Evolutionary conservation across 1,140 invertebrate species (phyloP).

Genomic region (Caenorhabditis tropicalis): DNA sequence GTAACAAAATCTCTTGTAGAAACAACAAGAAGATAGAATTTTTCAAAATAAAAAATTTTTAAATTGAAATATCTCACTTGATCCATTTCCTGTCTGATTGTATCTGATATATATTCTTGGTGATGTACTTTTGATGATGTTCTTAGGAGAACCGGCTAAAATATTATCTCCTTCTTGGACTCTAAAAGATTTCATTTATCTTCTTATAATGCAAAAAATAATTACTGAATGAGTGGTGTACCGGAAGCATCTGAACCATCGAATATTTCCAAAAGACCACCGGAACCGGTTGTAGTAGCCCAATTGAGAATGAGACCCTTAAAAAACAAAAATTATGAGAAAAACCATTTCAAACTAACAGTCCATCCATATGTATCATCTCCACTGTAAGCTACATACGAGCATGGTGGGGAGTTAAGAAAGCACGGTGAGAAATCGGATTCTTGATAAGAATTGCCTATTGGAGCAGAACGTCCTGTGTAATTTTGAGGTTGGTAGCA

Average conservation of each 20-base stretch:
- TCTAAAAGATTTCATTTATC: not conserved
- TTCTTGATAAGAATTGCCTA: not conserved
- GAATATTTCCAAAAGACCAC: not conserved
- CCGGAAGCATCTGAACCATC: not conserved
- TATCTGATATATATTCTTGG: not conserved
- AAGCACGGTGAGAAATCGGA: not conserved
- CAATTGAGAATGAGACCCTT: not conserved
- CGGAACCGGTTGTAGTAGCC: not conserved
- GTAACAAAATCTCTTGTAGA: too few relatives aligned
- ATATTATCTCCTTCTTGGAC: not conserved
- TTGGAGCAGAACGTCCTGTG: not conserved
- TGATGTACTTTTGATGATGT: not conserved
- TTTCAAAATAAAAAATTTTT: not conserved
- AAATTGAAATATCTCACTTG: not conserved
- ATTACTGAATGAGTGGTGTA: not conserved
- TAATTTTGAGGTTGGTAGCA: not conserved
- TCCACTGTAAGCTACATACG: not conserved
- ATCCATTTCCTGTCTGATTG: not conserved
- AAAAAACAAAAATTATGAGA: not conserved
- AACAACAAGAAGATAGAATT: too few relatives aligned
- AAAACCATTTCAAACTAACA: not conserved
- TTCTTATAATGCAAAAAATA: not conserved
- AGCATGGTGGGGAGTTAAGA: not conserved
- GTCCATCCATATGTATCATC: conserved; percentile 2
- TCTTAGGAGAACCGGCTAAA: not conserved